phyloP scores from a whole-genome alignment of 2,797 vertebrate species.

The Argyrosomus regius region DNA sequence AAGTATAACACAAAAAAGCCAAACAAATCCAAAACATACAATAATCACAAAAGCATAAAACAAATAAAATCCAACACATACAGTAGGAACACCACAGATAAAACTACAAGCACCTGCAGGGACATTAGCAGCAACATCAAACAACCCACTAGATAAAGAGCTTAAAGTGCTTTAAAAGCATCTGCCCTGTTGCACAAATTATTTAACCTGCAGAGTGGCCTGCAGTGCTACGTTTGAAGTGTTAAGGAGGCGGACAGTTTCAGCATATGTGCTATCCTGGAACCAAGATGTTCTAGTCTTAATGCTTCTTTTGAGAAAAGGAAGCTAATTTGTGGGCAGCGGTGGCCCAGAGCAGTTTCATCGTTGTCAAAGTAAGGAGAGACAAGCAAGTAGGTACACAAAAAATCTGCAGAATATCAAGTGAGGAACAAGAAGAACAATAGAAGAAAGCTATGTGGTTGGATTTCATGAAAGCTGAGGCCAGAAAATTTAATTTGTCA shows the following conservation, averaged over 20 bases:
- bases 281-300: background rate
- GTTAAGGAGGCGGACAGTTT: background rate
- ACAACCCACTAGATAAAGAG: background rate
- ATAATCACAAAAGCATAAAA: background rate
- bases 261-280: background rate
- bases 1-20: background rate
- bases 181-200: background rate
- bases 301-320: background rate
- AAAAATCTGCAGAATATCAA: background rate
- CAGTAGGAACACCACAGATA: background rate
- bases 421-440: slow-evolving; percentile 6
- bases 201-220: background rate
- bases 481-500: slow-evolving; percentile 9
- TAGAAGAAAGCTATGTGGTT: background rate
- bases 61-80: background rate
- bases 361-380: background rate
- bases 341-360: too few species aligned
- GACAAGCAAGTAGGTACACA: background rate
- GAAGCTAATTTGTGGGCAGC: background rate
- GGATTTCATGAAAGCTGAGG: slow-evolving; percentile 21
- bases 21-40: too few species aligned
- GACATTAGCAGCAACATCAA: background rate
- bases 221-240: background rate
- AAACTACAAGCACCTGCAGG: background rate
- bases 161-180: background rate